phyloP scores from a whole-genome alignment of 53 echinoderm and acorn worm genomes.

The Mesocentrotus franciscanus region DNA sequence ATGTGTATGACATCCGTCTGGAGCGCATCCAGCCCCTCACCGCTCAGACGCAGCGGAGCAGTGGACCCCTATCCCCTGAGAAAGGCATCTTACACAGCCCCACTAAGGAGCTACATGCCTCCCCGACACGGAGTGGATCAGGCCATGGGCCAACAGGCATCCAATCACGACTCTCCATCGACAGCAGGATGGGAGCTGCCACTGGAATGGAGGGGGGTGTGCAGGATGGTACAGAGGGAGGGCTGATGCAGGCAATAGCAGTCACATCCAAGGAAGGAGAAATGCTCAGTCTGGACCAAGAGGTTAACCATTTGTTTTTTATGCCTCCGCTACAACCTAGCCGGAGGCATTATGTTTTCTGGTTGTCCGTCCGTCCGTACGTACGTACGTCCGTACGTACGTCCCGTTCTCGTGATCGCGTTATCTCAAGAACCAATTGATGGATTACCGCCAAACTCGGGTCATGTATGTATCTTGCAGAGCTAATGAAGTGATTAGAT shows the following conservation, averaged over 20 bases:
- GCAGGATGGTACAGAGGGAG: constrained; percentile 74
- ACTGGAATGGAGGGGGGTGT: constrained; percentile 70
- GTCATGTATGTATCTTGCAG: too few species aligned
- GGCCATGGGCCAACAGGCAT: constrained; percentile 40
- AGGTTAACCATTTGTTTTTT: constrained; percentile 58
- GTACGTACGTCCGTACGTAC: too few species aligned
- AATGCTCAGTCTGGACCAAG: constrained; percentile 80
- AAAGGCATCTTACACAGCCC: constrained; percentile 75
- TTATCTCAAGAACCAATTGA: too few species aligned
- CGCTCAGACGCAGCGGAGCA: constrained; percentile 55
- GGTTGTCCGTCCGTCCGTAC: too few species aligned
- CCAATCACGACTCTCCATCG: constrained; percentile 45
- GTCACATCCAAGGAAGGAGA: constrained; percentile 96
- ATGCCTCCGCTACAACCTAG: too few species aligned
- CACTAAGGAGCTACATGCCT: constrained; percentile 74
- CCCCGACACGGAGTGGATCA: constrained; percentile 71
- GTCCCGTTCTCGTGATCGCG: too few species aligned
- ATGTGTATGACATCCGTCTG: constrained; percentile 92
- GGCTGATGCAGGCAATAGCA: constrained; percentile 85
- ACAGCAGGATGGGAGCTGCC: constrained; percentile 52
- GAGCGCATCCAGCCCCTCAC: constrained; percentile 73
- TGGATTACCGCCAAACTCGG: too few species aligned
- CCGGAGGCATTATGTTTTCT: too few species aligned
- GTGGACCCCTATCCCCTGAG: constrained; percentile 77
- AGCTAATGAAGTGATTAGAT: too few species aligned